Conservation (phyloP, 2,113 vertebrate species). For the Phrynosoma platyrhinos region DNA sequence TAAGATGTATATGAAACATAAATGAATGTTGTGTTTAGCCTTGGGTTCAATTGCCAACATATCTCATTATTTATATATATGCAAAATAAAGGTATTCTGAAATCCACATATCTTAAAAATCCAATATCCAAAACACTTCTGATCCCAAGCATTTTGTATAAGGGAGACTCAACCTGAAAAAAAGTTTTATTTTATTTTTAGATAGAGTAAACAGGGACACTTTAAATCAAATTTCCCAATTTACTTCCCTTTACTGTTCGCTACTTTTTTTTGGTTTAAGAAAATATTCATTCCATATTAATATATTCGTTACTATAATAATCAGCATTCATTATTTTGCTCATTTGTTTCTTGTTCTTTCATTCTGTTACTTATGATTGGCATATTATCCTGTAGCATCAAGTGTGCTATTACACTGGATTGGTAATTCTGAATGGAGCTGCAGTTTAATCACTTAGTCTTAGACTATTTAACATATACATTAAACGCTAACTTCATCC, state of each 20-base stretch:
- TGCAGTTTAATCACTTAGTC: neutral
- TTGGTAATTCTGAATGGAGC: neutral
- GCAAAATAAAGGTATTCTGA: no score
- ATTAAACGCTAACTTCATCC: neutral
- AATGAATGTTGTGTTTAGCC: no score
- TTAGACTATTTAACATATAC: constrained; percentile 4
- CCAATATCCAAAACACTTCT: no score
- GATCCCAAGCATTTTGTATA: no score
- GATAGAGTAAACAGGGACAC: neutral
- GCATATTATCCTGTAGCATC: constrained; percentile 18
- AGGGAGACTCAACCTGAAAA: no score
- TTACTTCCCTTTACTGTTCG: neutral
- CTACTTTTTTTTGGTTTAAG: neutral
- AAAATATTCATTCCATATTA: constrained; percentile 8
- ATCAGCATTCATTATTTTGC: constrained; percentile 16
- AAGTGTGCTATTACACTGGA: constrained; percentile 18
- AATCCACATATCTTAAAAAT: no score
- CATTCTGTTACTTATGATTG: constrained; percentile 19
- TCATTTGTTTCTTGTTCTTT: constrained; percentile 10
- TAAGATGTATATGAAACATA: no score
- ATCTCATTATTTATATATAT: no score
- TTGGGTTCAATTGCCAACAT: no score
- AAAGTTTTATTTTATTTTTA: no score
- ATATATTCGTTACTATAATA: constrained; percentile 4
- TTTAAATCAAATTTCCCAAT: neutral